Base-by-base conservation (phyloP, 2,797 vertebrate species). In the Sebastes nivosus region DNA sequence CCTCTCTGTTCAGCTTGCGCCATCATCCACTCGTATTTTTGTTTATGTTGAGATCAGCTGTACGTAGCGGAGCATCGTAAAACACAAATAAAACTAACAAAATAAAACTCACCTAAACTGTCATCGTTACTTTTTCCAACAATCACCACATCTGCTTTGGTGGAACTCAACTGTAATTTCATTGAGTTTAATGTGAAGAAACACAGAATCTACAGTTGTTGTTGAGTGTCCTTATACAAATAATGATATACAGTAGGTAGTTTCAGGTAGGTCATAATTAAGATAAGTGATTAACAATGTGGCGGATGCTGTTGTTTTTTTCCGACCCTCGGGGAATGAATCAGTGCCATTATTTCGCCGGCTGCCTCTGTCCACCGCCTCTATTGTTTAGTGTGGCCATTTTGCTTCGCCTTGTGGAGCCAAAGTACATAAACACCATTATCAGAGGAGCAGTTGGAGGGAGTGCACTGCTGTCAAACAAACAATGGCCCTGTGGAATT, bases 351-450 rank as follows among this genome's bases (percentile, higher is more conserved):
- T 84, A 77, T 89, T 86, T 74, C 12, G 8, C 54, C 7, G 29
- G 50, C 59, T 54, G 71, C 60, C 73, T 87, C 67, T 13, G 54
- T 81, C 76, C 76, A 42, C 50, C 34, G 54, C 71, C 59, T 67
- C 74, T 58, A 64, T 89, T 90, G 85, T 89, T 54, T 87, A 80
- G 73, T 68, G 27, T 77, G 70, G 66, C 77, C 76, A 60, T 89
- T 90, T 87, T 79, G 68, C 80, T 75, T 88, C 42, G 32, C 77
- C 77, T 80, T 57, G 72, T 59, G 74, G 67, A 85, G 84, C 85
- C 88, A 82, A 85, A 86, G 83, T 81, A 90, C 84, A 91, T 82
- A 91, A 94, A 89, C 85, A 83, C 77, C 64, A 82, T 92, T 89
- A 89, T 88, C 80, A 85, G 84, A 86, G 80, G 79, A 85, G 69